Evolutionary conservation across 2,888 invertebrate species (phyloP), one percentile per base, ranked within the genome.

Genomic region (Drosophila cracens): DNA sequence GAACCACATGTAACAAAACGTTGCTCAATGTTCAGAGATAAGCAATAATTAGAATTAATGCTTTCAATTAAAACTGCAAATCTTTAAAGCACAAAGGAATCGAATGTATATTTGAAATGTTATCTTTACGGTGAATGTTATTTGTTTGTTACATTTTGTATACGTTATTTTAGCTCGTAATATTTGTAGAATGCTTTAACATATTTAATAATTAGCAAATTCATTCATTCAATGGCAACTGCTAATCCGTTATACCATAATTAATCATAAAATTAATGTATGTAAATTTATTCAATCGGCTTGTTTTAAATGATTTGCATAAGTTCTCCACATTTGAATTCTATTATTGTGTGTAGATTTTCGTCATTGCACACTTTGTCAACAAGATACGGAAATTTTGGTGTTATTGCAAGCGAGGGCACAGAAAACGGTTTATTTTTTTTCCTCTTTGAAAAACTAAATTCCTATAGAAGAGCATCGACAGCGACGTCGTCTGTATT

Each of bases 401-500:
- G 59, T 56, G 61, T 70, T 60, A 57, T 46, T 77, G 70, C 75
- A 66, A 56, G 51, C 61, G 27, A 70, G 62, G 57, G 57, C 46
- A 60, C 34, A 61, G 43, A 52, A 48, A 27, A 63, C 10, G 13
- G 38, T 7, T 27, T 21, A 21, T 16, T 36, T 54, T 27, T 54
- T 54, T 25, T 25, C 25, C 2, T 25, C 16, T 25, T 62, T n/a
- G 46, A 82, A 68, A 83, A 58, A 59, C 69, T 34, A 70, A 67
- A 65, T 81, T 75, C 59, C 57, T 64, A 61, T 60, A 74, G 63
- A 62, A 68, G 18, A 57, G n/a, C 59, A 68, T 70, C 70, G 74
- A 65, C 66, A 68, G 63, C 79, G 67, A 65, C 68, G 66, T 72
- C 54, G 73, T 69, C 70, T 66, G 80, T 82, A 83, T 88, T 85